These are phyloP conservation scores for Halcyon chelicuti DNA, from an alignment of 2,797 vertebrate genomes.

Conservation along the genomic window DNA sequence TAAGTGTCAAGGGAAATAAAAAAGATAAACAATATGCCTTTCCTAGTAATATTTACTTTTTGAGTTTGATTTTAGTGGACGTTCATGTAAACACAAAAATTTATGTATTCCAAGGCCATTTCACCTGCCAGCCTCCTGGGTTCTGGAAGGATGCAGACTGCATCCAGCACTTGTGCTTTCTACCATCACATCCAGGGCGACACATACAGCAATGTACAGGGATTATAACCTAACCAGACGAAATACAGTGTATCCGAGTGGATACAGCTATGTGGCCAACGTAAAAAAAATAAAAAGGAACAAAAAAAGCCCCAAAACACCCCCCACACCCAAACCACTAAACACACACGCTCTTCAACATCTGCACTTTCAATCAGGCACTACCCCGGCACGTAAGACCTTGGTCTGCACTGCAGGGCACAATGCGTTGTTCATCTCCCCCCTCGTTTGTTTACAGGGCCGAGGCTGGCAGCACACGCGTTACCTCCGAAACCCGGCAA, in stretches of 20 bases:
- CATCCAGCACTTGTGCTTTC: neutral
- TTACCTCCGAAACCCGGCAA: neutral
- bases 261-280: neutral
- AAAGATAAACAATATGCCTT: neutral
- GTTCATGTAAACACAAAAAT: neutral
- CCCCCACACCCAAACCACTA: neutral
- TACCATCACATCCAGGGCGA: neutral
- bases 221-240: neutral
- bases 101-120: neutral
- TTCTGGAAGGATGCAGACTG: neutral
- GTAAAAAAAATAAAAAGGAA: neutral
- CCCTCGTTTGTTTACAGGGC: neutral
- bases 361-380: neutral
- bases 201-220: accelerated
- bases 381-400: neutral
- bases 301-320: neutral
- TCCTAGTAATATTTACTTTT: neutral
- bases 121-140: neutral
- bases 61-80: neutral
- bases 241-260: neutral
- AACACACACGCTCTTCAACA: neutral
- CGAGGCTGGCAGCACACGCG: neutral
- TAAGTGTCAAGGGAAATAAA: neutral
- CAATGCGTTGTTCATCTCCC: neutral
- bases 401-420: neutral